Conservation (phyloP, 92 coral and sea anemone species). For the Siderastrea radians region DNA sequence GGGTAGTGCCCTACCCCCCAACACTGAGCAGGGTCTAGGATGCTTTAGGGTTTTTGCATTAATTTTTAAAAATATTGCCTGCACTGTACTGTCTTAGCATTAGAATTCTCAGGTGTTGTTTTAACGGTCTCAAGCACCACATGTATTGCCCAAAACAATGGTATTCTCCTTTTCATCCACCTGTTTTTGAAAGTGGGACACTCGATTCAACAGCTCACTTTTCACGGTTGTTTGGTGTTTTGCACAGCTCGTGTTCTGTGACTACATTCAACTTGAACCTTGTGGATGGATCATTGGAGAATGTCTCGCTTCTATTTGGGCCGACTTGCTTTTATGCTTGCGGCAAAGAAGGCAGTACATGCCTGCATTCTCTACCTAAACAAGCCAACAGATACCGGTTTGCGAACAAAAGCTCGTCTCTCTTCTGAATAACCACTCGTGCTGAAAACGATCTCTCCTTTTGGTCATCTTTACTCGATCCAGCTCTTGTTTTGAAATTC, state of each 20-base stretch:
- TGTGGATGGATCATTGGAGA: constrained; percentile 28
- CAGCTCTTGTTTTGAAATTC: constrained; percentile 2
- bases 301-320: constrained; percentile 44
- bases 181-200: constrained; percentile 35
- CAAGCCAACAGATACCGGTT: constrained; percentile 48
- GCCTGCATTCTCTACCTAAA: constrained; percentile 40
- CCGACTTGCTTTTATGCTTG: constrained; percentile 37
- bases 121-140: no score
- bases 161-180: constrained; percentile 42
- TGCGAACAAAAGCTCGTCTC: constrained; percentile 26
- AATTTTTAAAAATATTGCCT: no score
- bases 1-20: no score
- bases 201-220: constrained; percentile 33
- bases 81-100: no score
- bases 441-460: constrained; percentile 26
- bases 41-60: no score
- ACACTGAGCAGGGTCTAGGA: no score
- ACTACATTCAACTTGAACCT: constrained; percentile 30
- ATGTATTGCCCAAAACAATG: no score
- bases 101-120: no score
- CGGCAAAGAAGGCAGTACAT: constrained; percentile 53
- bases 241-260: constrained; percentile 5
- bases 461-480: constrained; percentile 8
- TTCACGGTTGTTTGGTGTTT: constrained; percentile 43
- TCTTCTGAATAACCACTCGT: constrained; percentile 27